Evolutionary conservation across 1,140 invertebrate species (phyloP), one percentile per base, ranked within the genome.

Genomic region (Grapholita molesta): DNA sequence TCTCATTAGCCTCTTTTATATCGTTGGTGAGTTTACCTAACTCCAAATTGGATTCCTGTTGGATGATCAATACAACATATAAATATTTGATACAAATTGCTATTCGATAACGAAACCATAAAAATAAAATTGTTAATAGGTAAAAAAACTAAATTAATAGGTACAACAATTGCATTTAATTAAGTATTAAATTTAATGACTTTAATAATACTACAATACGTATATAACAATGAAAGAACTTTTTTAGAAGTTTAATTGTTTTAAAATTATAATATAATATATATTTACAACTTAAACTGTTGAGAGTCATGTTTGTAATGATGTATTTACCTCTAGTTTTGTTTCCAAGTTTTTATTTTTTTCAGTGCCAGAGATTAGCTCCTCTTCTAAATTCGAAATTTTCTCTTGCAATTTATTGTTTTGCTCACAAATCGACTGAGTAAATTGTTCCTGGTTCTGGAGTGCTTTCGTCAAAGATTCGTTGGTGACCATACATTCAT

Each of bases 401-500:
- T 80, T 77, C 6, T 78, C 73, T 25, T 80, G 76, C 18, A 78
- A 48, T 0, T 57, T 8, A 8, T 72, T 73, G 23, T 79, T 83
- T 30, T 80, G 70, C 1, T 79, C 78, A 28, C 75, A 69, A 15
- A 83, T 33, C 3, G 33, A 76, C 48, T 76, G 74, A 18, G 72
- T 76, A 33, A 75, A 80, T 25, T 73, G 55, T 6, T 85, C 83
- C 65, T 83, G 80, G 33, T 82, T 77, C 15, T 24, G 28, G 2
- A 85, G 28, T 0, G 76, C 75, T 52, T 70, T 52, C 35, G 80
- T 83, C 2, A 83, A 68, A 2, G 78, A 66, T 18, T 69, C 33
- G 5, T 73, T 77, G 15, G 67, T 42, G 61, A 77, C 75, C 6
- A 32, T 67, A 0, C 70, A 53, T 67, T 80, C 75, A 69, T 77